A percentile compares a stretch with the other conserved stretches of the same genome.
phyloP scores from a whole-genome alignment of 1,140 invertebrate genomes.

The Ditylenchus dipsaci region DNA sequence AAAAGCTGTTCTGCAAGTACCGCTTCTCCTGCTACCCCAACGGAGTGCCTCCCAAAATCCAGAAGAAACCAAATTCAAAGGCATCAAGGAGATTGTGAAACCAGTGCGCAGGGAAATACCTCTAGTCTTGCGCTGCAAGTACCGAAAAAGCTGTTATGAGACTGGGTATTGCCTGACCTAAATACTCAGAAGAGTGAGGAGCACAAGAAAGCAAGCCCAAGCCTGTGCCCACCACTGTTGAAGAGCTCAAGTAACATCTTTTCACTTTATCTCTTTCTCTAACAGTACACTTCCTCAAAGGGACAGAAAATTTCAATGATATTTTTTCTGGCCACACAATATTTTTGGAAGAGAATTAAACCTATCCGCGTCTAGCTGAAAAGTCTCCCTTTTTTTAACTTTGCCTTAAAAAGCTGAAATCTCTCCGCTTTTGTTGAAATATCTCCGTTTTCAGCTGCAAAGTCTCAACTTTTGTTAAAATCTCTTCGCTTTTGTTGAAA shows the following conservation, averaged over 20 bases:
- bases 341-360: too few species aligned
- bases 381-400: too few species aligned
- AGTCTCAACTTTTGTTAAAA: too few species aligned
- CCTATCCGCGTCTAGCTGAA: too few species aligned
- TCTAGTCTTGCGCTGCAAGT: slow-evolving; percentile 16
- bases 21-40: slow-evolving; percentile 48
- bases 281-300: too few species aligned
- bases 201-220: background rate
- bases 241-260: background rate
- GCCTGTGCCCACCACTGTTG: background rate
- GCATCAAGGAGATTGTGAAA: background rate
- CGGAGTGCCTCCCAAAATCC: slow-evolving; percentile 31
- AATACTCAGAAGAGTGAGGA: background rate
- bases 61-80: background rate
- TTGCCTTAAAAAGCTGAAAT: too few species aligned
- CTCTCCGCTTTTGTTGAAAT: too few species aligned
- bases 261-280: too few species aligned
- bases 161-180: background rate
- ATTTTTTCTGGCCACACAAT: too few species aligned
- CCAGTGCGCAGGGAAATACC: background rate
- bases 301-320: too few species aligned
- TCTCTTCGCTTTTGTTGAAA: too few species aligned
- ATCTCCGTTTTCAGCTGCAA: too few species aligned
- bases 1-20: slow-evolving; percentile 37
- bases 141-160: slow-evolving; percentile 27